phyloP scores from a whole-genome alignment of 1,140 invertebrate species.

The Cryptotermes secundus region DNA sequence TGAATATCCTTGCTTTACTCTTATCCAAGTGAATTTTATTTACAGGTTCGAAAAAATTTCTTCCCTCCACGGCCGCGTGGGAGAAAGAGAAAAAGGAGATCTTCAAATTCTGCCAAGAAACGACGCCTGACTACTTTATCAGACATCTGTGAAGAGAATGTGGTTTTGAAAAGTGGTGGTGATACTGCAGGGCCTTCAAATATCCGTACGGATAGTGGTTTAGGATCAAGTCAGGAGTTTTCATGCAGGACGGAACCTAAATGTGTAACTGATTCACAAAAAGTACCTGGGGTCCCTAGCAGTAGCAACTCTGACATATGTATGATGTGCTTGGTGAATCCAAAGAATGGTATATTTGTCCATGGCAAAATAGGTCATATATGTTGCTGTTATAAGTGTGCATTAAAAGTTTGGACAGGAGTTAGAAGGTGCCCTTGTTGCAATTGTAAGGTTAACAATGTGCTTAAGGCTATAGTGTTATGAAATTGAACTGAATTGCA shows the following conservation, averaged over 20 bases:
- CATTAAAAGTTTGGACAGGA: constrained; percentile 60
- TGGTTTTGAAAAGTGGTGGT: too few relatives aligned
- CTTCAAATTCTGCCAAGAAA: too few relatives aligned
- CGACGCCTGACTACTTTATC: too few relatives aligned
- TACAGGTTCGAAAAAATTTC: too few relatives aligned
- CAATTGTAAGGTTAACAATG: constrained; percentile 63
- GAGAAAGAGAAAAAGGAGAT: too few relatives aligned
- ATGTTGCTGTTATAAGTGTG: constrained; percentile 68
- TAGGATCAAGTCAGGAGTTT: constrained; percentile 28
- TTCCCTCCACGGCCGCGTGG: too few relatives aligned
- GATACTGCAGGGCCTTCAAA: too few relatives aligned
- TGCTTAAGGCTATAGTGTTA: constrained; percentile 58
- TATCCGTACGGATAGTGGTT: constrained; percentile 20
- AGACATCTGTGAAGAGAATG: too few relatives aligned
- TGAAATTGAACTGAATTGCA: too few relatives aligned
- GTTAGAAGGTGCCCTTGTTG: constrained; percentile 65
- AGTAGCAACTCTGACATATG: too few relatives aligned
- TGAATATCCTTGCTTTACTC: too few relatives aligned
- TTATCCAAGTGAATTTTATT: too few relatives aligned
- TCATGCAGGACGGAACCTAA: constrained; percentile 19
- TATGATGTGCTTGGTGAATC: constrained; percentile 57
- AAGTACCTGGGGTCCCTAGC: constrained; percentile 23
- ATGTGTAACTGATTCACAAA: constrained; percentile 15
- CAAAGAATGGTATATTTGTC: constrained; percentile 64
- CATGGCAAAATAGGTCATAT: constrained; percentile 63